Conservation (phyloP, 2,797 vertebrate genomes). For the Catharus ustulatus region DNA sequence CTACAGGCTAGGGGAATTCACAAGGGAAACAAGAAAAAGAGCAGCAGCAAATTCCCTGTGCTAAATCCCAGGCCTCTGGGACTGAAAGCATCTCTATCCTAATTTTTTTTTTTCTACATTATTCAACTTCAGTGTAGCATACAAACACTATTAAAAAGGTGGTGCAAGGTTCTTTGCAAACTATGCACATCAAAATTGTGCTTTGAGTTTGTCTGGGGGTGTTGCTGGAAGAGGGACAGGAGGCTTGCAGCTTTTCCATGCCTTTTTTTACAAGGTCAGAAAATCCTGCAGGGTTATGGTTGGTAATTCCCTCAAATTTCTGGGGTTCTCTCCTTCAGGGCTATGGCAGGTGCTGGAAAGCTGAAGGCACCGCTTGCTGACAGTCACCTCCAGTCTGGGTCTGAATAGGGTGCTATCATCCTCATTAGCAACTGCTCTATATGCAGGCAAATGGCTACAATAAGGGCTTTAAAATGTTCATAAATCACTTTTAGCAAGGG, state of each 20-base stretch:
- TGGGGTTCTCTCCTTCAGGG: not conserved
- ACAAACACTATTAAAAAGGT: constrained; percentile 14
- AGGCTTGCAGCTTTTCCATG: not conserved
- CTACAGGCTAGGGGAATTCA: not conserved
- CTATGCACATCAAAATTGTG: not conserved
- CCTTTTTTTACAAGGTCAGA: not conserved
- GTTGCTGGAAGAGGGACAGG: not conserved
- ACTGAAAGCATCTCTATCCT: not conserved
- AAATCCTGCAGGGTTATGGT: not conserved
- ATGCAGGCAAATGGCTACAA: not conserved
- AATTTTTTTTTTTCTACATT: not conserved
- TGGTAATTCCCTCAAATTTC: not conserved
- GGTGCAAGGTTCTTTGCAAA: not conserved
- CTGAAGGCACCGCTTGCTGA: not conserved
- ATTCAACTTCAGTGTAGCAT: not conserved
- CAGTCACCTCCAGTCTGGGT: not conserved
- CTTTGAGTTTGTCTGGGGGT: not conserved
- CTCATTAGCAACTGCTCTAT: not conserved
- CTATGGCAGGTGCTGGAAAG: not conserved
- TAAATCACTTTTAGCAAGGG: not conserved
- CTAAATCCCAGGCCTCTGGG: not conserved
- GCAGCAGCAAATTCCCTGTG: not conserved
- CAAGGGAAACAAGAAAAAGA: not conserved
- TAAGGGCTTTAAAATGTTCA: not conserved
- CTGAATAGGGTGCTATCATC: not conserved